These are phyloP conservation scores for Leptinotarsa haldemani DNA, from an alignment of 2,888 invertebrate species.

Conservation along the genomic window DNA sequence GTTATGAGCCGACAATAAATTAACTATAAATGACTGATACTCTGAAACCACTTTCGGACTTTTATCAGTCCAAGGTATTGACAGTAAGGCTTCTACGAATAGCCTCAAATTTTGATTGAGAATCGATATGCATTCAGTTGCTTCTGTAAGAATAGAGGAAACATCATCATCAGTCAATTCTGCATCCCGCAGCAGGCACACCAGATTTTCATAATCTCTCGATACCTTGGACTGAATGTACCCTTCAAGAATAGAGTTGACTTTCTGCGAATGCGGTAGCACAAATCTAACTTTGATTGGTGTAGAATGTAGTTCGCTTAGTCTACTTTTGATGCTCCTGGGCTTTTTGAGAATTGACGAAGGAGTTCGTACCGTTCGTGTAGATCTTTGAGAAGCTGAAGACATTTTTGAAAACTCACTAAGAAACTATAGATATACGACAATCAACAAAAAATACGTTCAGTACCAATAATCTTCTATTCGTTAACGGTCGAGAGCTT, in stretches of 20 bases:
- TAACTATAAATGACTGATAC: conserved; percentile 75
- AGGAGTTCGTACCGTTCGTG: conserved; percentile 33
- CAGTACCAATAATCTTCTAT: too few species aligned
- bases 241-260: conserved; percentile 66
- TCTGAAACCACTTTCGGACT: conserved; percentile 67
- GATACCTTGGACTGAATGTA: conserved; percentile 62
- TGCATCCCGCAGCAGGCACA: conserved; percentile 67
- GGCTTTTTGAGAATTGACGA: conserved; percentile 56
- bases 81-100: conserved; percentile 72
- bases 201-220: conserved; percentile 68
- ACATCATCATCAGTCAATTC: conserved; percentile 71
- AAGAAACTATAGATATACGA: background rate
- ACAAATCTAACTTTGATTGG: conserved; percentile 64
- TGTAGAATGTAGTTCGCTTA: conserved; percentile 47
- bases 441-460: background rate
- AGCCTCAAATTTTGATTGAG: conserved; percentile 70
- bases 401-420: conserved; percentile 41
- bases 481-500: too few species aligned
- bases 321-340: conserved; percentile 46
- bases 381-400: conserved; percentile 38
- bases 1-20: conserved; percentile 77
- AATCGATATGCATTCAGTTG: conserved; percentile 71
- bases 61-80: conserved; percentile 71
- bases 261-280: conserved; percentile 66
- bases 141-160: conserved; percentile 68